Evolutionary conservation across 37 sponge, comb jelly and placozoan genomes (phyloP).

Genomic region (Spongilla lacustris): DNA sequence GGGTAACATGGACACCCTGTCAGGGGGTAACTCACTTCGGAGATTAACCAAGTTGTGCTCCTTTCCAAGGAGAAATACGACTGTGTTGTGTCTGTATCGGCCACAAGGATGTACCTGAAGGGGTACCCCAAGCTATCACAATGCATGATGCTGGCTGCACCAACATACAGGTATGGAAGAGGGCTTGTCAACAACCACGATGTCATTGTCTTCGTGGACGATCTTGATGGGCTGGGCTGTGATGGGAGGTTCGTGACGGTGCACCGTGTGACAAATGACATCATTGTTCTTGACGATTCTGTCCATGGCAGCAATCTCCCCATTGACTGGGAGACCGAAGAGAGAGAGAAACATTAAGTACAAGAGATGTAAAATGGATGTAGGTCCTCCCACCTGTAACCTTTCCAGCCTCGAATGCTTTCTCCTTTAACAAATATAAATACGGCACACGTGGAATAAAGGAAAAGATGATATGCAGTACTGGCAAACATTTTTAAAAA

Average conservation of each 20-base stretch:
- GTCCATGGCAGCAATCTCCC: slow-evolving; percentile 49
- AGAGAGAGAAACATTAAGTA: background rate
- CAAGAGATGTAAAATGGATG: too few species aligned
- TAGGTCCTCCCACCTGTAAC: slow-evolving; percentile 53
- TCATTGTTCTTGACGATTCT: slow-evolving; percentile 79
- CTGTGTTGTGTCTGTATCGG: slow-evolving; percentile 87
- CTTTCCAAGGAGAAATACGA: slow-evolving; percentile 72
- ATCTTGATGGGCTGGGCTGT: slow-evolving; percentile 65
- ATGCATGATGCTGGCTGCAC: background rate
- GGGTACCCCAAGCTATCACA: background rate
- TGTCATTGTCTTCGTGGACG: slow-evolving; percentile 57
- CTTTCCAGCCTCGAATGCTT: slow-evolving; percentile 70
- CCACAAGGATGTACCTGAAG: slow-evolving; percentile 95
- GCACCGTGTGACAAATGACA: slow-evolving; percentile 74
- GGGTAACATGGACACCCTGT: background rate
- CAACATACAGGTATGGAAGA: slow-evolving; percentile 87
- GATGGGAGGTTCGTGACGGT: slow-evolving; percentile 95
- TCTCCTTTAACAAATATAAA: slow-evolving; percentile 53
- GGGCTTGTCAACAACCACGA: slow-evolving; percentile 91
- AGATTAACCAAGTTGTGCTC: slow-evolving; percentile 79
- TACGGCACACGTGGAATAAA: background rate
- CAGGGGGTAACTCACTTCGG: slow-evolving; percentile 49
- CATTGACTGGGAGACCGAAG: slow-evolving; percentile 51
- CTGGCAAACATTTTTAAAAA: background rate
- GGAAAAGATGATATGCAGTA: background rate